A percentile compares a stretch with the other conserved stretches of the same genome.
Evolutionary conservation across 2,113 vertebrate species (phyloP).

Genomic region (Cyanoramphus novaezelandiae): DNA sequence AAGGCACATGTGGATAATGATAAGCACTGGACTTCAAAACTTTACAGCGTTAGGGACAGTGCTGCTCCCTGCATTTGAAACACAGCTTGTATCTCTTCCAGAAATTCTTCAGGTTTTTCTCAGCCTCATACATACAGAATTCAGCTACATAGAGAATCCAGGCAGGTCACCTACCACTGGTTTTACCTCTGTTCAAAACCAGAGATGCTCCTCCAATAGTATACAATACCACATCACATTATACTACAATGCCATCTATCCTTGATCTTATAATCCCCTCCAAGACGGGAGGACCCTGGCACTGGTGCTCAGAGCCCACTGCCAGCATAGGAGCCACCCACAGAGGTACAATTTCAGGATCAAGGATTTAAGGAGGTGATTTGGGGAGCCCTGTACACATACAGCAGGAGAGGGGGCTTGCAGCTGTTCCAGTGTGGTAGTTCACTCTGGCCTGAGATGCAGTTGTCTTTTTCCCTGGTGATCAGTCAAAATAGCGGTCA

Average conservation of each 20-base stretch:
- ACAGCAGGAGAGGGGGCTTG: background rate
- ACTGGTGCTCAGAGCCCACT: background rate
- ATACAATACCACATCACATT: background rate
- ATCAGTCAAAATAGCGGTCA: background rate
- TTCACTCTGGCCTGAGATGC: background rate
- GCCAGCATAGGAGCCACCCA: background rate
- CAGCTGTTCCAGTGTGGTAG: background rate
- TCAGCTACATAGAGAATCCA: background rate
- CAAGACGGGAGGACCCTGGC: background rate
- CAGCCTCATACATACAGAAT: background rate
- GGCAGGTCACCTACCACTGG: background rate
- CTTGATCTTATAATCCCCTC: background rate
- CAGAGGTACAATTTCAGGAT: background rate
- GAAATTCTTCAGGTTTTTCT: background rate
- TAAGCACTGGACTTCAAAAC: background rate
- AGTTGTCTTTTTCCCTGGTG: background rate
- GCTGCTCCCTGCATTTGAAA: background rate
- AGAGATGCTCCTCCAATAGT: background rate
- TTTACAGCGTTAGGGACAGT: background rate
- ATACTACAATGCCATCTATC: background rate
- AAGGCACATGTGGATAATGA: background rate
- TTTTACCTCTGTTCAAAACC: background rate
- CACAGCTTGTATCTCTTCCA: background rate
- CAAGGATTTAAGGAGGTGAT: background rate
- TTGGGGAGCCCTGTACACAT: accelerated